phyloP scores from a whole-genome alignment of 2,113 vertebrate genomes.

The Semnornis frantzii region DNA sequence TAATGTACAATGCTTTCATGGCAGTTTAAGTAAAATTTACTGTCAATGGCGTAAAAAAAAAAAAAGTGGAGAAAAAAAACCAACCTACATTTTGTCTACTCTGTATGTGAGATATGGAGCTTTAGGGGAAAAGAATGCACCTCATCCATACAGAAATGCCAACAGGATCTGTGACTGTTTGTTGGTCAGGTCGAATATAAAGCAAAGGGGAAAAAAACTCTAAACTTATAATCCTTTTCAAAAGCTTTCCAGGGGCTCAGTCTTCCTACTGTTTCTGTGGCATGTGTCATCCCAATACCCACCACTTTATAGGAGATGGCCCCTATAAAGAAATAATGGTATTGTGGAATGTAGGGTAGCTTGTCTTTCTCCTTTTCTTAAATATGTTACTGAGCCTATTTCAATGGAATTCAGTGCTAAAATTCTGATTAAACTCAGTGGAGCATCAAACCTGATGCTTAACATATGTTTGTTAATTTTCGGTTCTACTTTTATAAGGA shows the following conservation, averaged over 20 bases:
- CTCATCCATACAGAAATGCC: neutral
- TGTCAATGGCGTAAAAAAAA: neutral
- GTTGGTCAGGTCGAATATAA: neutral
- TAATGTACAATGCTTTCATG: neutral
- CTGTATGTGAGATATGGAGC: neutral
- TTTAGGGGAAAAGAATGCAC: neutral
- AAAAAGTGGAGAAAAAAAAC: neutral
- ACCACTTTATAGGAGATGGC: neutral
- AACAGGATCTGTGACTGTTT: neutral
- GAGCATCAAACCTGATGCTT: neutral
- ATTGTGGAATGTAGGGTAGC: neutral
- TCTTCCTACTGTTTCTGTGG: neutral
- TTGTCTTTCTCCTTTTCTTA: neutral
- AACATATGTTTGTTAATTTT: neutral
- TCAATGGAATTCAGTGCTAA: neutral
- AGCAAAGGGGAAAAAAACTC: fast-evolving
- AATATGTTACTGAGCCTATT: neutral
- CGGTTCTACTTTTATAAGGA: neutral
- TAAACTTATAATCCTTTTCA: neutral
- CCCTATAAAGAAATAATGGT: neutral
- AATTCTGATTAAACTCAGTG: neutral
- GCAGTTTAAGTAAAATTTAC: neutral
- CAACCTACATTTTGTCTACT: neutral
- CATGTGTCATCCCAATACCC: neutral
- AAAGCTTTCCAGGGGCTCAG: neutral